Base-by-base conservation (phyloP, 1,140 invertebrate species). In the Plectus sambesii region DNA sequence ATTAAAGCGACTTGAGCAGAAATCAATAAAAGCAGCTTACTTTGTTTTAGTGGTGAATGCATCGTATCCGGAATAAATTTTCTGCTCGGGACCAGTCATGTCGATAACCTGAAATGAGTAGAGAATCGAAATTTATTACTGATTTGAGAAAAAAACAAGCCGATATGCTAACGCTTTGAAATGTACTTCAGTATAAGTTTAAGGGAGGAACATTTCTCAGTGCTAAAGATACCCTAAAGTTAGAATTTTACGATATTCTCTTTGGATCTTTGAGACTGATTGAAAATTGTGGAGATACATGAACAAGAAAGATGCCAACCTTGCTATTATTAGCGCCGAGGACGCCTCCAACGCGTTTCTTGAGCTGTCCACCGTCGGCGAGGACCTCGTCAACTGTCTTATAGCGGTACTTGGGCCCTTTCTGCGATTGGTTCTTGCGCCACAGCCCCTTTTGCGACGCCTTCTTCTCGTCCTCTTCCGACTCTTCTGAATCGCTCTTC, bases 61-160 rank as follows among this genome's bases (percentile, higher is more conserved):
- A 40, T 64, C 47, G 48, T 62, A 65, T 40, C 60, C 74, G 69
- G 85, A 87, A 0, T 98, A 75, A 26, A 97, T 83, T 59, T 86
- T 78, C 63, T 87, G 82, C 69, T 96, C 86, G 0, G 84, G 85
- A 2, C 90, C 92, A 29, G 90, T 96, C 87, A 97, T 88, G 69
- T 99, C 93, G 52, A 98, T 97, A 4, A 98, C 89, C 66, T 96
- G 90, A n/a, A 90, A 86, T 68, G 84, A 85, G 37, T 52, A 61
- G 8, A n/a, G n/a, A n/a, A n/a, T n/a, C n/a, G n/a, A n/a, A n/a
- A n/a, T n/a, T n/a, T n/a, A n/a, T n/a, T n/a, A n/a, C n/a, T n/a
- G n/a, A n/a, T n/a, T n/a, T n/a, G n/a, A n/a, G n/a, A n/a, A n/a
- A n/a, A n/a, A n/a, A n/a, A n/a, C n/a, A n/a, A n/a, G n/a, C n/a